Conservation (phyloP, 1,140 invertebrate species). For the Brachionus rotundiformis region DNA sequence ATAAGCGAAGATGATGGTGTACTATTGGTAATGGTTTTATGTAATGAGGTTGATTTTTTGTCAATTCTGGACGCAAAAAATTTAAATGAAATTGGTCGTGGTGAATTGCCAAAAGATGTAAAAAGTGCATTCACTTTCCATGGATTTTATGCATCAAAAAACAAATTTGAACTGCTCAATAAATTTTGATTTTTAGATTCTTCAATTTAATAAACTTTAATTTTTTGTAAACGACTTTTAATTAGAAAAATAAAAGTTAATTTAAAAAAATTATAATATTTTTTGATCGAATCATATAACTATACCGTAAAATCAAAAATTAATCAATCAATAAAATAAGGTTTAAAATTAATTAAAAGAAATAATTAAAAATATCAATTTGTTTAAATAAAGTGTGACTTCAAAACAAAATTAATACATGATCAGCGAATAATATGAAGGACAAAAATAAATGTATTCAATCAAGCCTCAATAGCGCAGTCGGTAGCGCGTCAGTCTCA, state of each 20-base stretch:
- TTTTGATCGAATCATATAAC: no score
- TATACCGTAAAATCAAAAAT: no score
- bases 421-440: no score
- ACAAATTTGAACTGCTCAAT: conserved; percentile 23
- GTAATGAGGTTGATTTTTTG: conserved; percentile 15
- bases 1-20: conserved; percentile 45
- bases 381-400: no score
- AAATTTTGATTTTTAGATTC: no score
- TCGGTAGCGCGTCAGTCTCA: conserved; percentile 18
- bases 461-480: conserved; percentile 40
- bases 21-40: conserved; percentile 36
- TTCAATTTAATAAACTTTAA: not conserved
- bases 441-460: not conserved
- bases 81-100: conserved; percentile 6
- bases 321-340: no score
- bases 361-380: no score
- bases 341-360: no score
- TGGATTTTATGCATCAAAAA: conserved; percentile 22
- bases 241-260: not conserved
- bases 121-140: conserved; percentile 45
- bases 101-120: conserved; percentile 31
- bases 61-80: conserved; percentile 15
- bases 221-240: not conserved
- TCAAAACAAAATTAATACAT: no score
- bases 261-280: no score